Evolutionary conservation across 2,113 vertebrate genomes (phyloP).

Genomic region (Epinephelus fuscoguttatus): DNA sequence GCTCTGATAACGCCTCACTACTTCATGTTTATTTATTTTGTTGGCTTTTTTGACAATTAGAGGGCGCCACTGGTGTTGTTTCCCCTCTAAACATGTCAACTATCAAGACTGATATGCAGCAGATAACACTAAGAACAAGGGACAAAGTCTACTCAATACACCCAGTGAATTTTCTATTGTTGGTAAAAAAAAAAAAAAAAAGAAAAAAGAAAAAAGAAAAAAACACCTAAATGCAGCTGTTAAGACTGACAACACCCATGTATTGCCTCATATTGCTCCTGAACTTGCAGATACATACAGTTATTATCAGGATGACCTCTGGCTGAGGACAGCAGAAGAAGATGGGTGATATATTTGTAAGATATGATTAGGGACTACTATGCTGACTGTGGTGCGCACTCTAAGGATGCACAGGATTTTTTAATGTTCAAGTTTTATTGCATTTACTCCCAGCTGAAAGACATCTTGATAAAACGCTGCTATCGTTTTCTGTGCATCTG

Average conservation of each 20-base stretch:
- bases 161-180: background rate
- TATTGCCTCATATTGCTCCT: conserved; percentile 66
- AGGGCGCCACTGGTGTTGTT: conserved; percentile 58
- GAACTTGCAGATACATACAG: conserved; percentile 65
- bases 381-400: conserved; percentile 55
- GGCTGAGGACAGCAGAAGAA: conserved; percentile 58
- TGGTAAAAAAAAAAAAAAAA: conserved; percentile 15
- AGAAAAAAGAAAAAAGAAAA: background rate
- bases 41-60: conserved; percentile 57
- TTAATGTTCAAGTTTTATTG: conserved; percentile 27
- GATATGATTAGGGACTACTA: conserved; percentile 58
- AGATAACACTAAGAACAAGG: conserved; percentile 14
- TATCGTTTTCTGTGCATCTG: conserved; percentile 54
- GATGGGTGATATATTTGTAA: conserved; percentile 48
- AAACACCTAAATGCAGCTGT: conserved; percentile 30
- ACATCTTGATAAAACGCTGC: conserved; percentile 48
- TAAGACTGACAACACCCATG: conserved; percentile 62
- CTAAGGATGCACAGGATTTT: background rate
- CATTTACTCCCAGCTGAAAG: conserved; percentile 44
- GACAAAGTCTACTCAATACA: conserved; percentile 39
- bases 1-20: conserved; percentile 65
- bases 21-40: conserved; percentile 41
- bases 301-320: conserved; percentile 73
- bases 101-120: conserved; percentile 30
- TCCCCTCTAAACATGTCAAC: conserved; percentile 32